Conservation (phyloP, 2,113 vertebrate genomes). For the Chaetops frenatus region DNA sequence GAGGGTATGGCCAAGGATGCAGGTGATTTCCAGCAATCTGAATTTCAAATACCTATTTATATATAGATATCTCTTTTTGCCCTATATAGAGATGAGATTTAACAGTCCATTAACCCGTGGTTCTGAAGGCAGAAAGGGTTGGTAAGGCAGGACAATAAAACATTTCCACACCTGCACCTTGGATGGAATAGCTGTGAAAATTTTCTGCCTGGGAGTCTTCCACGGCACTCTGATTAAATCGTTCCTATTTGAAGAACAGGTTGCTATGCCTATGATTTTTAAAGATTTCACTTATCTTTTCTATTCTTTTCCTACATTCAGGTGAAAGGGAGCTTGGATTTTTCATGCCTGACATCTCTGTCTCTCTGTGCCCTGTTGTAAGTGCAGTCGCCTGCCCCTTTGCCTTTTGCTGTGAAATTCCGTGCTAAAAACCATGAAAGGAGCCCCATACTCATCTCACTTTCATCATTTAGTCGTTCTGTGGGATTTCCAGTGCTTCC, state of each 20-base stretch:
- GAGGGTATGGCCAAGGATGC: no score
- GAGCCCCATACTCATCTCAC: not conserved
- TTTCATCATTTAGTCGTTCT: not conserved
- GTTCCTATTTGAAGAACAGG: accelerated
- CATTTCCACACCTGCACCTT: not conserved
- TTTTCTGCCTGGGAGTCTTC: not conserved
- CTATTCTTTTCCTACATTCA: not conserved
- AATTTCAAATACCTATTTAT: not conserved
- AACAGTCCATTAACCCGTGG: accelerated
- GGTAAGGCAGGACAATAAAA: not conserved
- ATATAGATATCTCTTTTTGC: not conserved
- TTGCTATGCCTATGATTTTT: not conserved
- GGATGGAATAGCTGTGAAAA: not conserved
- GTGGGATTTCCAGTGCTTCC: not conserved
- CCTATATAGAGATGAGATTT: accelerated
- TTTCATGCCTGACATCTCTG: not conserved
- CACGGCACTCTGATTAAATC: not conserved
- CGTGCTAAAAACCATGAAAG: not conserved
- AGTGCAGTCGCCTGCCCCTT: not conserved
- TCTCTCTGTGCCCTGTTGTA: not conserved
- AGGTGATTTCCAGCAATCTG: not conserved
- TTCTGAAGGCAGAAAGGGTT: not conserved
- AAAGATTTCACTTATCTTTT: not conserved
- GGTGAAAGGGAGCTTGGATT: not conserved
- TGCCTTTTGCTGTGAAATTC: not conserved